Conservation (phyloP, 2,113 vertebrate species). For the Caracal caracal region DNA sequence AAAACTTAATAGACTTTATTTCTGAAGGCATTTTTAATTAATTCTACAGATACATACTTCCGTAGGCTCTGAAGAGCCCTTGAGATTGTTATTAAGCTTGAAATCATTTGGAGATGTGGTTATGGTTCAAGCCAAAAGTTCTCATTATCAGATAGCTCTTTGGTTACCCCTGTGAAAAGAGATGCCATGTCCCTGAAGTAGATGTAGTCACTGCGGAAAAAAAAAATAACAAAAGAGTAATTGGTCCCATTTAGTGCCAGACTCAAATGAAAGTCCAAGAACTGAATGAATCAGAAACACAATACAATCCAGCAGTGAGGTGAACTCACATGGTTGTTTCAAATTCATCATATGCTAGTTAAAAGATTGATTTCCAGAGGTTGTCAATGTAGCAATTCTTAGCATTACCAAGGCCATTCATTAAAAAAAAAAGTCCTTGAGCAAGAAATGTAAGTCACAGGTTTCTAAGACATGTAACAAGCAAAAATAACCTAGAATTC, state of each 20-base stretch:
- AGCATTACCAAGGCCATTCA: not conserved
- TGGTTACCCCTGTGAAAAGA: constrained; percentile 36
- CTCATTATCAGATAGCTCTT: constrained; percentile 8
- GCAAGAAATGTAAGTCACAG: not conserved
- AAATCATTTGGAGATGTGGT: not conserved
- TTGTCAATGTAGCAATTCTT: not conserved
- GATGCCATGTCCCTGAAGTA: not conserved
- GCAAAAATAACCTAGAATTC: not conserved
- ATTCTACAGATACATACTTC: constrained; percentile 29
- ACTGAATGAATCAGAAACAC: not conserved
- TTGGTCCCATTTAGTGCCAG: not conserved
- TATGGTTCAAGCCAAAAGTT: not conserved
- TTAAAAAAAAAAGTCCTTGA: not conserved
- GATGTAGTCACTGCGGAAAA: not conserved
- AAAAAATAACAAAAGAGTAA: not conserved
- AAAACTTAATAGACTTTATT: constrained; percentile 47
- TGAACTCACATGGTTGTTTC: not conserved
- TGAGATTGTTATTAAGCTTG: constrained; percentile 38
- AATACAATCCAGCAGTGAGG: not conserved
- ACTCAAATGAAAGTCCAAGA: not conserved
- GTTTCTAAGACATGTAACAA: not conserved
- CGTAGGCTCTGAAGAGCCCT: constrained; percentile 22
- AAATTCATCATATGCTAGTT: not conserved
- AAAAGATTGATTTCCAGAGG: not conserved
- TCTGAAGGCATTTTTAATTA: constrained; percentile 27